Percentiles rank a stretch among this genome's conserved stretches.
phyloP scores from a whole-genome alignment of 2,113 vertebrate genomes.

The Crotalus horridus region DNA sequence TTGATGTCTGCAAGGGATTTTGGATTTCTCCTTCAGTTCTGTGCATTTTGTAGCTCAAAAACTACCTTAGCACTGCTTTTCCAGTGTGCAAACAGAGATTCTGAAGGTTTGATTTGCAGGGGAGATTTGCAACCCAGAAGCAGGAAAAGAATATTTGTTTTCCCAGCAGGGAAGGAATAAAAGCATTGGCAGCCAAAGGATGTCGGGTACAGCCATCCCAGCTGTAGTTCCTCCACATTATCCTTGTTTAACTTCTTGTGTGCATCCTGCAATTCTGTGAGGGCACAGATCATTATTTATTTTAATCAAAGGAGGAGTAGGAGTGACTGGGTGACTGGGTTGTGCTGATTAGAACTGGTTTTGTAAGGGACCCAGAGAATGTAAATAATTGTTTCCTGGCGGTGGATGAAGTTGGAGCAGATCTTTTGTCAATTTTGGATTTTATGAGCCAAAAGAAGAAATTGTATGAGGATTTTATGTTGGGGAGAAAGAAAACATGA shows the following conservation, averaged over 20 bases:
- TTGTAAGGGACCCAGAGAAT: neutral
- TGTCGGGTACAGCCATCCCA: neutral
- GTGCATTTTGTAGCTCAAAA: neutral
- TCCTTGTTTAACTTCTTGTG: neutral
- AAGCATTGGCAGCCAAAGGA: neutral
- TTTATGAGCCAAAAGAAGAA: neutral
- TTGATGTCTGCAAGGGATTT: neutral
- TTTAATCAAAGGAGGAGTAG: neutral
- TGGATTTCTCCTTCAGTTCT: neutral
- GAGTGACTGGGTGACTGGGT: neutral
- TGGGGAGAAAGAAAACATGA: neutral
- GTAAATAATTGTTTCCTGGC: neutral
- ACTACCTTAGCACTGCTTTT: neutral
- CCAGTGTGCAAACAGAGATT: neutral
- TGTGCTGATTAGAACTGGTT: neutral
- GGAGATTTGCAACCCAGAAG: neutral
- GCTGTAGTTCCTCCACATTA: neutral
- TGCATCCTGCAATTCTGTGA: neutral
- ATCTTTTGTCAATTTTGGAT: slow-evolving; percentile 2
- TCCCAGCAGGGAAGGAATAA: neutral
- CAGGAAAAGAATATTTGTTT: neutral
- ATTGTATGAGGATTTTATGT: slow-evolving; percentile 13
- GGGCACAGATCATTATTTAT: neutral
- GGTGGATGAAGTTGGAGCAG: neutral
- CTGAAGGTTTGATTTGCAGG: neutral